phyloP scores from a whole-genome alignment of 2,797 vertebrate genomes.

The Hemitrygon akajei region DNA sequence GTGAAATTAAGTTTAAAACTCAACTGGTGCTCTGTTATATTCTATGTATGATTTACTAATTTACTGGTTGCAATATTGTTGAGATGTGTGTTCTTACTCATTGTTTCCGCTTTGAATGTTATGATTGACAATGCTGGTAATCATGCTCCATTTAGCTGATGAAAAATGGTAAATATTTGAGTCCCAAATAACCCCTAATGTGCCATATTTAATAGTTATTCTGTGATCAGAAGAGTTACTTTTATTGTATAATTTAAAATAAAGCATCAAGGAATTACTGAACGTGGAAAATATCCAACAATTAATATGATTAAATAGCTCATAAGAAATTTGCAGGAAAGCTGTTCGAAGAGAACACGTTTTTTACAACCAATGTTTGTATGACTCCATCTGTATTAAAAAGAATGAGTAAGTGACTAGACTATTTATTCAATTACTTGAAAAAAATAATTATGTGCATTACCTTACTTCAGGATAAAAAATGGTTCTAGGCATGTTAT shows the following conservation, averaged over 20 bases:
- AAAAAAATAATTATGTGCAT: not conserved
- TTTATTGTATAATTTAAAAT: not conserved
- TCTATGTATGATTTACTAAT: not conserved
- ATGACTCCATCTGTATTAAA: not conserved
- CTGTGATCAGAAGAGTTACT: not conserved
- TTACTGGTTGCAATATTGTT: not conserved
- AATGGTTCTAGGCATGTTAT: not conserved
- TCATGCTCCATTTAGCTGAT: not conserved
- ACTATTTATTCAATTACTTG: not conserved
- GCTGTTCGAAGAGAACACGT: not conserved
- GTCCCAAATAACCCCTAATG: not conserved
- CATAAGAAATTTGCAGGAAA: not conserved
- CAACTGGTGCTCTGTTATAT: not conserved
- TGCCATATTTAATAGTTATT: not conserved
- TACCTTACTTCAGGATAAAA: not conserved
- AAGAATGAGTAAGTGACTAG: not conserved
- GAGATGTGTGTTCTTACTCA: not conserved
- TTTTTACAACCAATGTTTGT: not conserved
- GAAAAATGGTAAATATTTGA: not conserved
- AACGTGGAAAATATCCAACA: not conserved
- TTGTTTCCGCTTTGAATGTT: not conserved
- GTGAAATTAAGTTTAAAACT: not conserved
- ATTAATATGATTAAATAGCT: not conserved
- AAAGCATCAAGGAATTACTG: conserved; percentile 15
- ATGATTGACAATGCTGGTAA: not conserved